Evolutionary conservation across 2,797 vertebrate species (phyloP).

Genomic region (Pogoniulus pusillus): DNA sequence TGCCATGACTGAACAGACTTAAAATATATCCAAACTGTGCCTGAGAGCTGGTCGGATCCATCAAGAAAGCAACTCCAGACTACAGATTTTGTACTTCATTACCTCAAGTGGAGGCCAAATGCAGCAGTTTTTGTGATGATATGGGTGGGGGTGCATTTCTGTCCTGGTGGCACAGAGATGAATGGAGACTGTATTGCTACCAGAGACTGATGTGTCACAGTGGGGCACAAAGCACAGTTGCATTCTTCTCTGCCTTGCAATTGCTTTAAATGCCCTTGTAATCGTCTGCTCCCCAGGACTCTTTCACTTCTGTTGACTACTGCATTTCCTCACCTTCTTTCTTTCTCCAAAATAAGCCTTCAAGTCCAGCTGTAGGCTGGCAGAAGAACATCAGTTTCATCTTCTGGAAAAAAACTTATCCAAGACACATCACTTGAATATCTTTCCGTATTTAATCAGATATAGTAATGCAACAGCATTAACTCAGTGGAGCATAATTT

Average conservation of each 20-base stretch:
- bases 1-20: background rate
- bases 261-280: background rate
- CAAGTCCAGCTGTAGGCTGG: background rate
- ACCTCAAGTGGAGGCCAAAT: background rate
- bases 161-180: background rate
- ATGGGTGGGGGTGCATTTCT: background rate
- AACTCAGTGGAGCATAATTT: slow-evolving; percentile 40
- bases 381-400: background rate
- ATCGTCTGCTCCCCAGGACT: background rate
- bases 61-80: background rate
- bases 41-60: background rate
- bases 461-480: background rate
- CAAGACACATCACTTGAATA: background rate
- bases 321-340: background rate
- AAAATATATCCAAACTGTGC: background rate
- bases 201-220: background rate
- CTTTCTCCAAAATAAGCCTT: slow-evolving; percentile 6
- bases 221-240: background rate
- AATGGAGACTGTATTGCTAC: background rate
- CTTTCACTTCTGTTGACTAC: background rate
- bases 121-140: background rate
- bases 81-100: background rate
- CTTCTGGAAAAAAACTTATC: background rate
- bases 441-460: slow-evolving; percentile 31
- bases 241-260: background rate